phyloP scores from a whole-genome alignment of 2,888 invertebrate genomes.

The Watsonalla cultraria region DNA sequence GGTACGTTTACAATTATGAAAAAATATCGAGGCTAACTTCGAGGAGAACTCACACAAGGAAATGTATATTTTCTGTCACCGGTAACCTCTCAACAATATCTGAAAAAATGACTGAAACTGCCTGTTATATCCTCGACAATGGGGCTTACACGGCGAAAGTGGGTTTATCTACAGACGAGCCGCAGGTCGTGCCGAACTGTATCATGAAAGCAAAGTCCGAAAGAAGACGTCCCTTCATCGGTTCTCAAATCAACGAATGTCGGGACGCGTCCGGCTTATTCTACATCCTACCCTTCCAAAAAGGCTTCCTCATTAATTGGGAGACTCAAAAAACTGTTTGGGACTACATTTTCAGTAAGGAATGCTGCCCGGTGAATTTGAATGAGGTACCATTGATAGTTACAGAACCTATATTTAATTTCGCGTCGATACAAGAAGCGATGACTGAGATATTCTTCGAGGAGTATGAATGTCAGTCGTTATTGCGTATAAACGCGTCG shows the following conservation, averaged over 20 bases:
- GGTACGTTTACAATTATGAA: neutral
- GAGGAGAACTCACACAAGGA: neutral
- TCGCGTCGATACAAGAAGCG: conserved; percentile 93
- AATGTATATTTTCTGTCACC: conserved; percentile 10
- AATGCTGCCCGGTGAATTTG: conserved; percentile 87
- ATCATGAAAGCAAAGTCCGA: conserved; percentile 99
- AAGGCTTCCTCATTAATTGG: conserved; percentile 97
- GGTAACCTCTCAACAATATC: conserved; percentile 28
- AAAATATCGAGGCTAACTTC: neutral
- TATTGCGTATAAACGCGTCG: conserved; percentile 88
- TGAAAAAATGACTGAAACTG: conserved; percentile 53
- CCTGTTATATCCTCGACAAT: conserved; percentile 89
- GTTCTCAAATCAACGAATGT: conserved; percentile 95
- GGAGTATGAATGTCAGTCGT: conserved; percentile 93
- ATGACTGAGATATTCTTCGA: conserved; percentile 98
- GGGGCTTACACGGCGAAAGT: conserved; percentile 93
- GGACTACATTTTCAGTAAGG: conserved; percentile 96
- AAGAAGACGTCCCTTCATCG: conserved; percentile 94
- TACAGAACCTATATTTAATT: conserved; percentile 97
- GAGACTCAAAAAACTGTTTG: conserved; percentile 97
- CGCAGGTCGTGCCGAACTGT: conserved; percentile 93
- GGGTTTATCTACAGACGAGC: conserved; percentile 85
- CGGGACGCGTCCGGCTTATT: conserved; percentile 96
- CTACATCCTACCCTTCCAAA: conserved; percentile 95
- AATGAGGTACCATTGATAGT: conserved; percentile 89